Conservation (phyloP, 2,888 invertebrate genomes). For the Eilema depressum region DNA sequence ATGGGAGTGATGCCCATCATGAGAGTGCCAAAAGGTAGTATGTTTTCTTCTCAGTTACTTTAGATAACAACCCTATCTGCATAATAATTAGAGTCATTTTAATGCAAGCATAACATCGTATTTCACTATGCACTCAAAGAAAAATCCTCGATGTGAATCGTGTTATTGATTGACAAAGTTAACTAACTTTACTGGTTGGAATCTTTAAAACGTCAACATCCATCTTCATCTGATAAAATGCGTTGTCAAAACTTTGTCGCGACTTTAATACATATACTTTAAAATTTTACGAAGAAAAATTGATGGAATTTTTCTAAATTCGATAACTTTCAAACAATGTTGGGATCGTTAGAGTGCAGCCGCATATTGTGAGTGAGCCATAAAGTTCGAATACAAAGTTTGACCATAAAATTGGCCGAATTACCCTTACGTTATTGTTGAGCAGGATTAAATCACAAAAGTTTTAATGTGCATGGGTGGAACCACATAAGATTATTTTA, state of each 20-base stretch:
- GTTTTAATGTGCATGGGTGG: background rate
- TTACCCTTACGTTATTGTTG: conserved; percentile 14
- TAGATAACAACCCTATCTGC: background rate
- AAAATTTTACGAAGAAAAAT: conserved; percentile 41
- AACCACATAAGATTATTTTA: background rate
- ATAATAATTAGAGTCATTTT: background rate
- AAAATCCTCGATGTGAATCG: background rate
- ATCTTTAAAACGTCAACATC: conserved; percentile 37
- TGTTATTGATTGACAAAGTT: conserved; percentile 6
- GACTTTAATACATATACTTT: conserved; percentile 42
- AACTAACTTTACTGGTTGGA: conserved; percentile 21
- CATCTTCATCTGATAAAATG: conserved; percentile 38
- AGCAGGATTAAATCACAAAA: background rate
- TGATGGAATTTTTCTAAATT: conserved; percentile 43
- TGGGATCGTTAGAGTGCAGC: conserved; percentile 40
- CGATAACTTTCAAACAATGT: conserved; percentile 46
- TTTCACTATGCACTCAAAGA: background rate
- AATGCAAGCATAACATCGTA: background rate
- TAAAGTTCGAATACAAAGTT: conserved; percentile 45
- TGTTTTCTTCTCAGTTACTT: background rate
- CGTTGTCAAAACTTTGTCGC: conserved; percentile 39
- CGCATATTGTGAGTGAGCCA: conserved; percentile 22
- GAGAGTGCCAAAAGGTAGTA: conserved; percentile 86
- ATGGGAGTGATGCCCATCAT: conserved; percentile 93
- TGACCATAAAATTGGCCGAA: conserved; percentile 23